Base-by-base conservation (phyloP, 92 coral and sea anemone genomes). In the Micromussa lordhowensis region DNA sequence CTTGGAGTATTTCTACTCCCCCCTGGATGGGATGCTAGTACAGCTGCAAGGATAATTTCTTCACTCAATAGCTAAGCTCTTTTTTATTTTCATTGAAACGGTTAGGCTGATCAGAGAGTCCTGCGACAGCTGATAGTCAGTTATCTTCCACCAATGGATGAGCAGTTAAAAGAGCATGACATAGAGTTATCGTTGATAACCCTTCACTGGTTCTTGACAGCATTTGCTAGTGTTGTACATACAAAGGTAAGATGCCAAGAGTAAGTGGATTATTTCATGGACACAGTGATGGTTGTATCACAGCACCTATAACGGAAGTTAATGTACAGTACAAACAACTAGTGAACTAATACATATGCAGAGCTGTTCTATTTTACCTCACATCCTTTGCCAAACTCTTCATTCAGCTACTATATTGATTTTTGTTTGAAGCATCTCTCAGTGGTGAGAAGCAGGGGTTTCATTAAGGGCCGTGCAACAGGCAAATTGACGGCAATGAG, bases 201-300 rank as follows among this genome's bases (percentile, higher is more conserved):
- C 0, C 90, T 97, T 32, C 99, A 97, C 90, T 97, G 99, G 99
- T 97, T 97, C 88, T 76, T 97, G 82, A 97, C 99, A 18, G 94
- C 98, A 44, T 97, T 97, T 94, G 99, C 99, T 7, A 97, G 99
- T 93, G 99, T 97, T 54, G 98, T 97, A 14, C 97, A 97, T 71
- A 97, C 93, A 51, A 97, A 95, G 96, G 99, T 97, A 95, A 17
- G 79, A 15, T 57, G 24, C 48, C 36, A 10, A n/a, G 38, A 0
- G 24, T 22, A 61, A 61, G 18, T 16, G 22, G 3, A 55, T 16
- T 55, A 55, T 55, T 14, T 15, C 61, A 16, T 55, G 61, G 61
- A 55, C 61, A 54, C 61, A 16, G 22, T 55, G 61, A 55, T 19
- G 22, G 0, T 44, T 9, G 51, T 13, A 44, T 44, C 51, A 44